phyloP scores from a whole-genome alignment of 1,140 invertebrate species.

The Panagrolaimus sp. region DNA sequence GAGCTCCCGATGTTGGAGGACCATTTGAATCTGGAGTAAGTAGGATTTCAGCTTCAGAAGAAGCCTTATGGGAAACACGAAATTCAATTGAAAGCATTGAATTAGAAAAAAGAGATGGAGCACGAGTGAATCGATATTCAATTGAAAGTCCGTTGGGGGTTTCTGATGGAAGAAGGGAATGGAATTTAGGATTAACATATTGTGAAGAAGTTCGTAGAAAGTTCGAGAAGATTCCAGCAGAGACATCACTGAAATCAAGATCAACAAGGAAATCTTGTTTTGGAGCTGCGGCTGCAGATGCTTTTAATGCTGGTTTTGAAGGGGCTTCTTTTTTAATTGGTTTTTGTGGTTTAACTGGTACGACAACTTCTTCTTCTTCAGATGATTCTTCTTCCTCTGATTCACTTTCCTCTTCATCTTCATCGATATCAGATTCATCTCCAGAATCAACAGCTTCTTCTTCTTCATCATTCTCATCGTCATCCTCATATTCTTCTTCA shows the following conservation, averaged over 20 bases:
- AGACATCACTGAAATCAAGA: constrained; percentile 64
- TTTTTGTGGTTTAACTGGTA: constrained; percentile 26
- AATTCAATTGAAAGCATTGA: constrained; percentile 78
- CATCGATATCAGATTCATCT: constrained; percentile 45
- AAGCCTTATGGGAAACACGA: constrained; percentile 70
- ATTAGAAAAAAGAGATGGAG: constrained; percentile 76
- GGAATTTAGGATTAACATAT: constrained; percentile 16
- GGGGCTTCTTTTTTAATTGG: constrained; percentile 23
- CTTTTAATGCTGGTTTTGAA: constrained; percentile 17
- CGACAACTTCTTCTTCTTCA: constrained; percentile 21
- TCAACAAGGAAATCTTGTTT: constrained; percentile 73
- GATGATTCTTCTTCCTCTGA: constrained; percentile 20
- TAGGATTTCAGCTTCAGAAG: constrained; percentile 32
- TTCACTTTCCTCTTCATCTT: constrained; percentile 43
- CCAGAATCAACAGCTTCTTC: constrained; percentile 44
- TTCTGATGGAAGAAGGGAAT: constrained; percentile 14
- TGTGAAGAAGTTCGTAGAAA: constrained; percentile 61
- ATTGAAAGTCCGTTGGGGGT: constrained; percentile 63
- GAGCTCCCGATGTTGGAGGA: constrained; percentile 72
- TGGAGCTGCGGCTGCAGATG: constrained; percentile 21
- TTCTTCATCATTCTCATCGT: constrained; percentile 38
- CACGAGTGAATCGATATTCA: constrained; percentile 71
- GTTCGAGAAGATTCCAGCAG: constrained; percentile 20
- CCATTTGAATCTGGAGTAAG: neutral
- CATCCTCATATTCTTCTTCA: constrained; percentile 14